Conservation (phyloP, 2,888 invertebrate genomes). For the Holacanthella duospinosa region DNA sequence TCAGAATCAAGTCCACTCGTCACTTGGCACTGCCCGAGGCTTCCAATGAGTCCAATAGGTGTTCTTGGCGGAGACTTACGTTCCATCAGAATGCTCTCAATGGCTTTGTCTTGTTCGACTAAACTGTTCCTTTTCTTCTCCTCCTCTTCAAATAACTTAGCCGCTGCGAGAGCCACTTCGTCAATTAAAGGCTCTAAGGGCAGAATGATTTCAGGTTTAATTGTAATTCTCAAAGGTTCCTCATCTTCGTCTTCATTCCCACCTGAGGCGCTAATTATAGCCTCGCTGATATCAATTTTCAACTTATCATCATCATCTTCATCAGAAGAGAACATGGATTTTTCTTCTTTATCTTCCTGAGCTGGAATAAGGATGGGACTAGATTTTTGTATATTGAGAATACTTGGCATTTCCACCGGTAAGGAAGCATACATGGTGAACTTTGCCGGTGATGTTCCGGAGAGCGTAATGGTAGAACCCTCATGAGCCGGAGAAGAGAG, state of each 20-base stretch:
- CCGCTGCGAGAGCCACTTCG: constrained; percentile 13
- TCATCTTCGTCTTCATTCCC: constrained; percentile 32
- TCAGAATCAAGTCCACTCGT: neutral
- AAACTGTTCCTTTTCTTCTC: constrained; percentile 41
- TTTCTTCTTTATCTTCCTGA: constrained; percentile 3
- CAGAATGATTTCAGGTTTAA: neutral
- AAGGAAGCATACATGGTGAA: constrained; percentile 6
- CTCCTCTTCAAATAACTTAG: constrained; percentile 40
- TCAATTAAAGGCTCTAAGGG: constrained; percentile 6
- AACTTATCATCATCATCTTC: constrained; percentile 35
- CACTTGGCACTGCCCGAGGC: neutral
- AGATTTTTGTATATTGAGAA: constrained; percentile 21
- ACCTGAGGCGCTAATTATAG: constrained; percentile 26
- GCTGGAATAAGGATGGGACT: constrained; percentile 13
- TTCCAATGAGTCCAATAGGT: neutral
- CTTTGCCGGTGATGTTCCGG: constrained; percentile 7
- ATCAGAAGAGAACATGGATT: constrained; percentile 34
- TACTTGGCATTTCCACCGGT: constrained; percentile 12
- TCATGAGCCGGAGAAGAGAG: constrained; percentile 7
- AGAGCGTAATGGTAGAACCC: constrained; percentile 41
- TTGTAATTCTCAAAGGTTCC: neutral
- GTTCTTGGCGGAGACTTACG: constrained; percentile 35
- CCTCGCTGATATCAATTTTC: constrained; percentile 34
- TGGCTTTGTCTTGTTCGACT: constrained; percentile 40
- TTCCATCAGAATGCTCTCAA: constrained; percentile 38